Conservation (phyloP, 2,888 invertebrate genomes). For the Dryocosmus kuriphilus region DNA sequence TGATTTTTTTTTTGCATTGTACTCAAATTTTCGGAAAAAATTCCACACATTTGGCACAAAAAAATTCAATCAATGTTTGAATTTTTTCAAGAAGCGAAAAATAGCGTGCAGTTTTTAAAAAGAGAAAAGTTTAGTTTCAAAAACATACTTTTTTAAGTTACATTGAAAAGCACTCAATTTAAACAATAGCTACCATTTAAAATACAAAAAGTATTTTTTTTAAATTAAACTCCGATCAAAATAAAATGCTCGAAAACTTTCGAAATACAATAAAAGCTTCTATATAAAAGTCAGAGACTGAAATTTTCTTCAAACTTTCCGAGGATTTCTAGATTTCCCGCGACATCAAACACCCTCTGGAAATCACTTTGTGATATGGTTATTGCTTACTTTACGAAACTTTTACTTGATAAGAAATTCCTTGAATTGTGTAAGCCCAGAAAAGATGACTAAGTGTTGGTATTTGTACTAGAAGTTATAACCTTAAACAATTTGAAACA, state of each 20-base stretch:
- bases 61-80: neutral
- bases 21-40: neutral
- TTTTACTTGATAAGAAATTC: slow-evolving; percentile 27
- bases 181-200: no score
- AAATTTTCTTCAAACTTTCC: slow-evolving; percentile 28
- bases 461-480: neutral
- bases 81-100: neutral
- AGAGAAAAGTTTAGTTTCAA: no score
- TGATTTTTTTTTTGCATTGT: neutral
- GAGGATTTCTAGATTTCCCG: slow-evolving; percentile 26
- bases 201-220: no score
- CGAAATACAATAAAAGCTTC: slow-evolving; percentile 11
- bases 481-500: neutral
- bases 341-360: slow-evolving; percentile 6
- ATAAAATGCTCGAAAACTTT: neutral
- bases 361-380: slow-evolving; percentile 29
- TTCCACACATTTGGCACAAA: neutral
- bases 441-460: neutral
- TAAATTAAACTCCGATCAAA: no score
- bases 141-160: no score
- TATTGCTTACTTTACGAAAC: slow-evolving; percentile 34
- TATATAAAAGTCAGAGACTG: neutral
- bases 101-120: neutral
- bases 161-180: no score
- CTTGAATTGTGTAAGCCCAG: neutral